These are phyloP conservation scores for Drosophila neonasuta DNA, from an alignment of 2,888 invertebrate species.

Conservation along the genomic window DNA sequence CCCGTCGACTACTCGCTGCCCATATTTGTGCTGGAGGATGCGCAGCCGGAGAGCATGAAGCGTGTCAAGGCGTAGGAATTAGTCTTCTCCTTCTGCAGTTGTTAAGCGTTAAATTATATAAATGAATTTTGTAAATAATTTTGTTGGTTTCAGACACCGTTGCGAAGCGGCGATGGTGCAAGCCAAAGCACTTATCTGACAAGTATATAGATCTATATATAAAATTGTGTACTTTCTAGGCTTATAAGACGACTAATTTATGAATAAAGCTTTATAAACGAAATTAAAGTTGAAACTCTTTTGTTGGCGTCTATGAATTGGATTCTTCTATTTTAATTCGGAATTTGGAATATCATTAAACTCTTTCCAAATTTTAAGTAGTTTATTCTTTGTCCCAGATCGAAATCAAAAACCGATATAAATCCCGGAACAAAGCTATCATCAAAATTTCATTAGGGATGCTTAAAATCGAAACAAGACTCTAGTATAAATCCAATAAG, in stretches of 20 bases:
- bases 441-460: no score
- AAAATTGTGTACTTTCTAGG: constrained; percentile 49
- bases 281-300: constrained; percentile 1
- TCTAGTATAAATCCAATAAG: no score
- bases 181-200: constrained; percentile 30
- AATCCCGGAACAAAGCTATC: no score
- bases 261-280: constrained; percentile 76
- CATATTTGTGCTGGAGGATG: constrained; percentile 81
- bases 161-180: not conserved
- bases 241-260: constrained; percentile 74
- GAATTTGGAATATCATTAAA: no score
- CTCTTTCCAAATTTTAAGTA: no score
- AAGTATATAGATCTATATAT: constrained; percentile 24
- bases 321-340: no score
- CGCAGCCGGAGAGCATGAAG: constrained; percentile 68
- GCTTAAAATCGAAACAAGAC: no score
- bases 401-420: no score
- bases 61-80: constrained; percentile 59
- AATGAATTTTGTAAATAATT: constrained; percentile 71
- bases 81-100: constrained; percentile 8
- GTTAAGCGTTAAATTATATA: constrained; percentile 59
- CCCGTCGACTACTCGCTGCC: constrained; percentile 80
- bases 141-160: constrained; percentile 27
- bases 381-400: no score
- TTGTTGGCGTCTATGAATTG: no score